phyloP scores from a whole-genome alignment of 1,140 invertebrate species.

The Trachymyrmex septentrionalis region DNA sequence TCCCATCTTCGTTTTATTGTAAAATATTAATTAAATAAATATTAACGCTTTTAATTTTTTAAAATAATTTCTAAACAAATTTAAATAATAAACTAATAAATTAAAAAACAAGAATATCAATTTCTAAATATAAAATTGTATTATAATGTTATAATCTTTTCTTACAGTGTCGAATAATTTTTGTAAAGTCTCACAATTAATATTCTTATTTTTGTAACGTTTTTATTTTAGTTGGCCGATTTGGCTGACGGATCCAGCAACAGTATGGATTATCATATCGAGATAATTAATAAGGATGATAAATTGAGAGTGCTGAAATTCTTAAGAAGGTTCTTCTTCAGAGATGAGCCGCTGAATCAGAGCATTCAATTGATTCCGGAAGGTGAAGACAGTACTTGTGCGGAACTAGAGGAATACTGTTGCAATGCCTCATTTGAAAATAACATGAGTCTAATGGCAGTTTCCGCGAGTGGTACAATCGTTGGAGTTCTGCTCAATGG shows the following conservation, averaged over 20 bases:
- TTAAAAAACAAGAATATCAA: neutral
- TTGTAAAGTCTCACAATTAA: neutral
- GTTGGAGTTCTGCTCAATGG: slow-evolving; percentile 88
- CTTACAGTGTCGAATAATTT: neutral
- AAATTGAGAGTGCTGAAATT: slow-evolving; percentile 87
- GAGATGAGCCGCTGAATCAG: slow-evolving; percentile 91
- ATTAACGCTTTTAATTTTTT: neutral
- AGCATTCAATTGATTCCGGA: slow-evolving; percentile 88
- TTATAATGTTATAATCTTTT: neutral
- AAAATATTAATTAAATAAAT: neutral
- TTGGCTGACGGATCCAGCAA: slow-evolving; percentile 64
- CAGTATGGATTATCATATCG: slow-evolving; percentile 82
- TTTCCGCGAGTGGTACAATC: slow-evolving; percentile 88
- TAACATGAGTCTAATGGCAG: slow-evolving; percentile 89
- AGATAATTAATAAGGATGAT: slow-evolving; percentile 84
- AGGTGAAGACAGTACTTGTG: slow-evolving; percentile 88
- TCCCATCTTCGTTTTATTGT: neutral
- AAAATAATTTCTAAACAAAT: neutral
- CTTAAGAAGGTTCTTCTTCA: slow-evolving; percentile 89
- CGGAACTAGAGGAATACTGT: slow-evolving; percentile 89
- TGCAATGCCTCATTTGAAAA: slow-evolving; percentile 88
- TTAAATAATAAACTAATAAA: no score
- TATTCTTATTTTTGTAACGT: neutral
- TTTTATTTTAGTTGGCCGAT: slow-evolving; percentile 80
- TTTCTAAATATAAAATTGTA: neutral